Base-by-base conservation (phyloP, 2,113 vertebrate genomes). In the Oxyura jamaicensis region DNA sequence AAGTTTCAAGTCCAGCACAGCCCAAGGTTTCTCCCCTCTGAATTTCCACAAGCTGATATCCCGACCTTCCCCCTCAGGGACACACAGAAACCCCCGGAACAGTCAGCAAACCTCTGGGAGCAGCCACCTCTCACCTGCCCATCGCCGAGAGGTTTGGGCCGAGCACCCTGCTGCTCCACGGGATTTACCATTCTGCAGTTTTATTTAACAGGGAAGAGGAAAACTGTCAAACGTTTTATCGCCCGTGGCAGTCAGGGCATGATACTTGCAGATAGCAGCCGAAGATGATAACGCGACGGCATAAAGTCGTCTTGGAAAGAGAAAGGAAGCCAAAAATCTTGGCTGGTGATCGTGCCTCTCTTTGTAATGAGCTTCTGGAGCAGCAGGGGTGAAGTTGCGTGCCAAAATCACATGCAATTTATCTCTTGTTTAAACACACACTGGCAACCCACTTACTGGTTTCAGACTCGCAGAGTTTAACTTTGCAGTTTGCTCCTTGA, bases 301-400 rank as follows among this genome's bases (percentile, higher is more conserved):
- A 56, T 56, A 48, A 90, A 77, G 75, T 76, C 82, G 80, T 91
- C 91, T 73, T 84, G 92, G 67, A 84, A 93, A 92, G 75, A 78
- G 71, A 96, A 95, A 59, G 58, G 74, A 77, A 75, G 50, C 60
- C 55, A 94, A 95, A 96, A 96, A 97, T 95, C 95, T 94, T 97
- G 96, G 95, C 95, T 83, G 94, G 95, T 65, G 29, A 95, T 95
- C 90, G 56, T 69, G 84, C 76, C 83, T 78, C 82, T 73, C 81
- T 95, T 59, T 84, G 83, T 95, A 97, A 97, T 95, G 95, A 95
- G 91, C 96, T 97, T 96, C 96, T 96, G 81, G 91, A 90, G 74
- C 91, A 97, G 85, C 60, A 95, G 87, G 90, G 90, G 83, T 96
- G 91, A 97, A 96, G 97, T 76, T 95, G 94, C 83, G 89, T 82